Conservation (phyloP, 1,140 invertebrate species). For the Heliconius hewitsoni region DNA sequence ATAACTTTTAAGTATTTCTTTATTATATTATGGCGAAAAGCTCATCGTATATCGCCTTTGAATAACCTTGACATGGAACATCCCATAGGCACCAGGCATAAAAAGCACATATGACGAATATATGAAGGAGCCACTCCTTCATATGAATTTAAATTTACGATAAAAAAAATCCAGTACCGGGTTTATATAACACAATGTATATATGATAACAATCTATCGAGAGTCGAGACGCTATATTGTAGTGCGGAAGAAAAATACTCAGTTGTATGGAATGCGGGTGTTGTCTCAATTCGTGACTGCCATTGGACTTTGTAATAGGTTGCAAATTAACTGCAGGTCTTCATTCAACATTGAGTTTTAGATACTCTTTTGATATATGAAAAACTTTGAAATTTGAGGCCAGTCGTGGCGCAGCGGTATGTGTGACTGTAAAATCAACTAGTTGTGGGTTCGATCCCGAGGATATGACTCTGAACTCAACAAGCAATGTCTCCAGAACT, state of each 20-base stretch:
- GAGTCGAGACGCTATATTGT: conserved; percentile 31
- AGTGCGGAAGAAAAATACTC: conserved; percentile 40
- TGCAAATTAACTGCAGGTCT: conserved; percentile 34
- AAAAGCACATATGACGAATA: background rate
- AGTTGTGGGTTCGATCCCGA: too few relatives aligned
- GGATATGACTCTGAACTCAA: too few relatives aligned
- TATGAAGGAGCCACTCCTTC: background rate
- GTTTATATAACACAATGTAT: conserved; percentile 20
- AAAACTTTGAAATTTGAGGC: background rate
- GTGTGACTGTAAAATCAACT: too few relatives aligned
- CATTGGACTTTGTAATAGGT: conserved; percentile 43
- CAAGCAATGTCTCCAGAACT: too few relatives aligned
- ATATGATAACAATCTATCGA: conserved; percentile 29
- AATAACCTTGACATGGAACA: background rate
- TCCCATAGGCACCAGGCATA: background rate
- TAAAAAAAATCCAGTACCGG: conserved; percentile 15
- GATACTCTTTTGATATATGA: background rate
- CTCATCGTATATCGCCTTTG: background rate
- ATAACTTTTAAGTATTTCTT: too few relatives aligned
- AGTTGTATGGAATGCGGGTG: conserved; percentile 45
- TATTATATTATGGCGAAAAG: too few relatives aligned
- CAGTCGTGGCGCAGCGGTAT: too few relatives aligned
- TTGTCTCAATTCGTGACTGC: conserved; percentile 49
- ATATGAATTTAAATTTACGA: conserved; percentile 6
- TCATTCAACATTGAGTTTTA: background rate